phyloP scores from a whole-genome alignment of 2,888 invertebrate species.

The Anaspis maculata region DNA sequence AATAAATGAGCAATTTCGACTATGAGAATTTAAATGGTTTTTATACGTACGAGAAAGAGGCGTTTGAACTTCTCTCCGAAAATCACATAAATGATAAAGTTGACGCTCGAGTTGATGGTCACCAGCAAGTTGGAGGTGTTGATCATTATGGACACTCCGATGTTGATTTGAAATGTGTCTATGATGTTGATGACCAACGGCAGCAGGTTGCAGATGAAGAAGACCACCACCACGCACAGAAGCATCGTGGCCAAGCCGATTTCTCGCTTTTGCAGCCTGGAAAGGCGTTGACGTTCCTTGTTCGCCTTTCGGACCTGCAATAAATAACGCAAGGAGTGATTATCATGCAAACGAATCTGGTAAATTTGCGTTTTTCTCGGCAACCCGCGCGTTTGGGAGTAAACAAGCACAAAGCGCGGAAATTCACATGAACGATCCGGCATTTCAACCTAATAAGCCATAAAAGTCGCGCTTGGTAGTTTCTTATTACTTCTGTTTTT shows the following conservation, averaged over 20 bases:
- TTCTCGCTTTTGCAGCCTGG: constrained; percentile 83
- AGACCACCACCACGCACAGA: constrained; percentile 87
- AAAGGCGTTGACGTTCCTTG: constrained; percentile 80
- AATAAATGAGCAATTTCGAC: too few relatives aligned
- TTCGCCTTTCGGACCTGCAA: constrained; percentile 77
- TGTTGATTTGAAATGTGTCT: constrained; percentile 63
- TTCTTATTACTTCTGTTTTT: too few relatives aligned
- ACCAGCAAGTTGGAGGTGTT: constrained; percentile 86
- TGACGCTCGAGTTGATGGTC: constrained; percentile 94
- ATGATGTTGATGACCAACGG: constrained; percentile 80
- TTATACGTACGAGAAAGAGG: constrained; percentile 64
- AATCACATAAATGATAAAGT: constrained; percentile 96
- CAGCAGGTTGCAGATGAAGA: constrained; percentile 85
- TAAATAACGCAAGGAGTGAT: too few relatives aligned
- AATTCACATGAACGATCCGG: too few relatives aligned
- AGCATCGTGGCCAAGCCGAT: constrained; percentile 93
- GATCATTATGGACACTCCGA: constrained; percentile 55
- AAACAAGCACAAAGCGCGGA: too few relatives aligned
- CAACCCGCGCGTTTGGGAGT: too few relatives aligned
- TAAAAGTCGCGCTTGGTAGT: too few relatives aligned
- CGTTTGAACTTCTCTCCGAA: constrained; percentile 95
- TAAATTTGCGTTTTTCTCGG: too few relatives aligned
- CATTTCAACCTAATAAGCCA: too few relatives aligned
- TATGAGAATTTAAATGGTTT: too few relatives aligned
- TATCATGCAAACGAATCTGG: too few relatives aligned